Percentiles rank a stretch among this genome's conserved stretches.
Evolutionary conservation across 2,888 invertebrate species (phyloP).

Genomic region (Stenodera caucasica): DNA sequence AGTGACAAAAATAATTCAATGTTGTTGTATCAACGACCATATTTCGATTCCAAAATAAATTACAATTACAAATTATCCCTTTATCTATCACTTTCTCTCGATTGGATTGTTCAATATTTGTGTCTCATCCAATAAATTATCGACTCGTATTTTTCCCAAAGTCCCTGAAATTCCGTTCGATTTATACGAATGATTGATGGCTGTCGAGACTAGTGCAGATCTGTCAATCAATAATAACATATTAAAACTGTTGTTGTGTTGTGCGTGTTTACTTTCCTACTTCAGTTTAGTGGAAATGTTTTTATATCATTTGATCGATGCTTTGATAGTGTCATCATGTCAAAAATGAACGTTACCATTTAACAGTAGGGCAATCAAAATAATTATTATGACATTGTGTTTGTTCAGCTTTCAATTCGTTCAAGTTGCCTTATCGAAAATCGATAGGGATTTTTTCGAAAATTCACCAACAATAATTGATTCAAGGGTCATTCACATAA

Average conservation of each 20-base stretch:
- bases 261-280: constrained; percentile 27
- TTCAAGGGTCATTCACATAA: too few species aligned
- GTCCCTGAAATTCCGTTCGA: too few species aligned
- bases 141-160: too few species aligned
- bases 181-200: constrained; percentile 28
- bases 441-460: too few species aligned
- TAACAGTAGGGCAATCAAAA: constrained; percentile 26
- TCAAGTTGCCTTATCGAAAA: constrained; percentile 1
- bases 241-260: constrained; percentile 24
- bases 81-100: too few species aligned
- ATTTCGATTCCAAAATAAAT: not conserved
- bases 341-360: constrained; percentile 27
- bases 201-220: constrained; percentile 28
- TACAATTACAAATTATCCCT: too few species aligned
- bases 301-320: constrained; percentile 31
- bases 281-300: constrained; percentile 29
- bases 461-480: too few species aligned
- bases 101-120: too few species aligned
- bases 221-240: constrained; percentile 30
- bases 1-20: not conserved
- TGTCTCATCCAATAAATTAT: constrained; percentile 16
- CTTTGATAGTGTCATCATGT: constrained; percentile 30
- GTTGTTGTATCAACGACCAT: not conserved
- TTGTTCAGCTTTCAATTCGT: constrained; percentile 29
- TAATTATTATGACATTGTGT: constrained; percentile 28